Evolutionary conservation across 2,113 vertebrate species (phyloP), one percentile per base, ranked within the genome.

Genomic region (Procavia capensis): DNA sequence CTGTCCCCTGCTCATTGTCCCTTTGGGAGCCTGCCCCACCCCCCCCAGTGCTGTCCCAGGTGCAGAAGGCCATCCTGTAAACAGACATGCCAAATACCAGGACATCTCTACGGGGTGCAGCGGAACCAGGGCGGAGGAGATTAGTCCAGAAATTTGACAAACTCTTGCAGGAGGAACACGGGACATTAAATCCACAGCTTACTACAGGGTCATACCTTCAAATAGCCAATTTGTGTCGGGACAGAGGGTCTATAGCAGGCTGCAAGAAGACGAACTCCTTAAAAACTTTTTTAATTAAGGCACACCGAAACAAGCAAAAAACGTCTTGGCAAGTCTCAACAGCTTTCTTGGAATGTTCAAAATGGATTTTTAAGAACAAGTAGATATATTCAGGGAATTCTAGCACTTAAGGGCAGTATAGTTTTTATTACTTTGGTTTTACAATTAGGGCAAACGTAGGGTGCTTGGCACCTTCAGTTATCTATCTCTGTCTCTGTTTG

Each of bases 71-170:
- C 45, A 2, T 92, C 31, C 7, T n/a, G 36, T 68, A 92, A 86
- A 94, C 82, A 89, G 80, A 85, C 79, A 81, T 78, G 76, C 34
- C 43, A 96, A 61, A 95, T 9, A 41, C 43, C 89, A 74, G 34
- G 63, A 63, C 43, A 6, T 88, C 80, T 59, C 82, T 2, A 5
- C 14, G 29, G 94, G 86, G 59, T 75, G 27, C 22, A 50, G 79
- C 41, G 81, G 47, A 41, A 36, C 27, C 24, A 41, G 14, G n/a
- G 66, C 75, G 43, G 61, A 82, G 0, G 2, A 80, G 72, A 85
- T 93, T 61, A 90, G 11, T 45, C 27, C 54, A 86, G 54, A 57
- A 93, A 79, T 75, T 45, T 24, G 57, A 50, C 64, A 57, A 45
- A 61, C 92, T 93, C 86, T 93, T 90, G 4, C 0, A 20, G 17